Evolutionary conservation across 2,888 invertebrate species (phyloP), one percentile per base, ranked within the genome.

Genomic region (Heliconius aoede): DNA sequence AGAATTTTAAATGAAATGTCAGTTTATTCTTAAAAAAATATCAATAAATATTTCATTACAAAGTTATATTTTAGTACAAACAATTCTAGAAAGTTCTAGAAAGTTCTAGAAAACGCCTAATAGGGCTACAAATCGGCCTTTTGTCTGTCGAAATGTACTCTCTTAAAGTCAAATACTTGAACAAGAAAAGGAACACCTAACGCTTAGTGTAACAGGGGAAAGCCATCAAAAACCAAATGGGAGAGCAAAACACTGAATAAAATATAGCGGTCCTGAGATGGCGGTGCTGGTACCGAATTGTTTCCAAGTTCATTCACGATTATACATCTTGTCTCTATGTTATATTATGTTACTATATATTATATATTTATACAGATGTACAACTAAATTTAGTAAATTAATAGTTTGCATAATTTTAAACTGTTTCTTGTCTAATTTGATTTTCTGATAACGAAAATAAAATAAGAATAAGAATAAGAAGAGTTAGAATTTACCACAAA

Each of bases 231-330:
- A 80, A 78, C 78, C 77, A 80, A 78, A 80, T 76, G 77, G 73
- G 30, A 76, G 75, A 77, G 62, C 72, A 58, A 80, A 67, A 72
- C 55, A 72, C 72, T 82, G 81, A 82, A 81, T 82, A 82, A 82
- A 79, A 81, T 81, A 82, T 81, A 65, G 40, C 36, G 55, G 73
- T 60, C 73, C 32, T 40, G 51, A 72, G 62, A 55, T 71, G 60
- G 36, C 51, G 32, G 51, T 24, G 13, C 55, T 55, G 11, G 32
- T 55, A 30, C 55, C 55, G 24, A n/a, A 30, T 55, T n/a, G 55
- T 69, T 55, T 55, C 24, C 28, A 15, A 55, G 55, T 69, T 24
- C 51, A n/a, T 69, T 69, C 51, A 69, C 15, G 18, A 30, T 26
- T 46, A 26, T 46, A 46, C 46, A 46, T 40, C 24, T 15, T 21